phyloP scores from a whole-genome alignment of 2,797 vertebrate genomes.

The Anguilla pacifica region DNA sequence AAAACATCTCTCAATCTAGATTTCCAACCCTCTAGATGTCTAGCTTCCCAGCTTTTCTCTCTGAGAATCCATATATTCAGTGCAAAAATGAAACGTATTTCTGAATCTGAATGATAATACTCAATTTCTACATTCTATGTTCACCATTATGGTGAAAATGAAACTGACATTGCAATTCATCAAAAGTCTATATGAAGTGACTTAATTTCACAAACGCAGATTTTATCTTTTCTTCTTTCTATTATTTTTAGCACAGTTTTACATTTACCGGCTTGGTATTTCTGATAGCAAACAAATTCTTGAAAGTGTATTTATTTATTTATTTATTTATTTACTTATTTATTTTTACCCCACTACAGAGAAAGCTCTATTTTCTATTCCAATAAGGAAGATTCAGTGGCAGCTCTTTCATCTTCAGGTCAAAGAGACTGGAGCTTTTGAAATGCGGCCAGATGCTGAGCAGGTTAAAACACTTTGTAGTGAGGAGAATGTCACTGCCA shows the following conservation, averaged over 20 bases:
- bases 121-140: not conserved
- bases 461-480: slow-evolving; percentile 6
- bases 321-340: too few relatives aligned
- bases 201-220: not conserved
- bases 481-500: not conserved
- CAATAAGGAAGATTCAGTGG: slow-evolving; percentile 22
- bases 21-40: too few relatives aligned
- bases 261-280: not conserved
- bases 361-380: slow-evolving; percentile 18
- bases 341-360: not conserved
- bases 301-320: slow-evolving; percentile 2
- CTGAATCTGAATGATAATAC: not conserved
- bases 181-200: slow-evolving; percentile 14
- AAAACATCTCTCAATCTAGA: not conserved
- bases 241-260: not conserved
- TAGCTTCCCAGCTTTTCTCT: too few relatives aligned
- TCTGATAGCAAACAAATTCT: slow-evolving; percentile 15
- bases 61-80: not conserved
- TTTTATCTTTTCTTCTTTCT: not conserved
- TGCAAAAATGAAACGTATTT: not conserved
- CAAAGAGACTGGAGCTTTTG: slow-evolving; percentile 42
- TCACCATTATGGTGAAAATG: not conserved
- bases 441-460: slow-evolving; percentile 35
- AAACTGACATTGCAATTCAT: not conserved
- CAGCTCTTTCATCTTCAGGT: slow-evolving; percentile 42